Conservation (phyloP, 1,140 invertebrate species). For the Pseudomyrmex cubaensis region DNA sequence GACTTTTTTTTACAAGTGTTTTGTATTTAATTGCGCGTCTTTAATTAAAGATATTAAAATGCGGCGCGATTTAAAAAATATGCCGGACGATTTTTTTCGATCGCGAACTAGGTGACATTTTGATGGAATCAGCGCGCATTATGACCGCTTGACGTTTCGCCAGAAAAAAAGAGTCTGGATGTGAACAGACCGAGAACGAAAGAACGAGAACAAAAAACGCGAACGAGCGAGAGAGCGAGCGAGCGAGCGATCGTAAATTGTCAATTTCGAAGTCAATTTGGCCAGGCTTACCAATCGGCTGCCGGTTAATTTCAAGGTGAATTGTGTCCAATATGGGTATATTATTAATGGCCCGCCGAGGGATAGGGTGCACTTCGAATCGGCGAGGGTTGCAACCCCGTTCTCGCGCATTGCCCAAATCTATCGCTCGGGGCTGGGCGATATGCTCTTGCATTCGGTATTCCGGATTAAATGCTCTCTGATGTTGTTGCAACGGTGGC, state of each 20-base stretch:
- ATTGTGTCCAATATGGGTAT: constrained; percentile 86
- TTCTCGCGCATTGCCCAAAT: constrained; percentile 83
- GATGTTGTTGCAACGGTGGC: constrained; percentile 62
- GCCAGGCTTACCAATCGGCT: constrained; percentile 85
- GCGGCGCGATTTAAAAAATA: background rate
- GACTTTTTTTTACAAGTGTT: too few species aligned
- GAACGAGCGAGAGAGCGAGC: constrained; percentile 62
- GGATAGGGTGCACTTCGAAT: constrained; percentile 77
- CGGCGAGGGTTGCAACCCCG: constrained; percentile 81
- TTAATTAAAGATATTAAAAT: too few species aligned
- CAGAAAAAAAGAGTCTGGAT: constrained; percentile 1
- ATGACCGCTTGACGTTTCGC: background rate
- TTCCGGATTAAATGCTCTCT: constrained; percentile 81
- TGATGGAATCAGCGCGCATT: constrained; percentile 17
- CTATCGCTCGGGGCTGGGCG: constrained; percentile 80
- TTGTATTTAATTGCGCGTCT: too few species aligned
- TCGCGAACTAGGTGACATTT: constrained; percentile 19
- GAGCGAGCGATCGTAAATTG: constrained; percentile 83
- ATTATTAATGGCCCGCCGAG: constrained; percentile 85
- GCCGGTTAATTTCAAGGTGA: constrained; percentile 86
- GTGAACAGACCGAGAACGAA: constrained; percentile 1
- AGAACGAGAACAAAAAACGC: constrained; percentile 10
- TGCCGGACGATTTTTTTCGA: background rate
- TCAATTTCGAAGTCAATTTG: constrained; percentile 86
- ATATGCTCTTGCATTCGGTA: constrained; percentile 73